Conservation (phyloP, 2,113 vertebrate species). For the Lamprologus speciosus region DNA sequence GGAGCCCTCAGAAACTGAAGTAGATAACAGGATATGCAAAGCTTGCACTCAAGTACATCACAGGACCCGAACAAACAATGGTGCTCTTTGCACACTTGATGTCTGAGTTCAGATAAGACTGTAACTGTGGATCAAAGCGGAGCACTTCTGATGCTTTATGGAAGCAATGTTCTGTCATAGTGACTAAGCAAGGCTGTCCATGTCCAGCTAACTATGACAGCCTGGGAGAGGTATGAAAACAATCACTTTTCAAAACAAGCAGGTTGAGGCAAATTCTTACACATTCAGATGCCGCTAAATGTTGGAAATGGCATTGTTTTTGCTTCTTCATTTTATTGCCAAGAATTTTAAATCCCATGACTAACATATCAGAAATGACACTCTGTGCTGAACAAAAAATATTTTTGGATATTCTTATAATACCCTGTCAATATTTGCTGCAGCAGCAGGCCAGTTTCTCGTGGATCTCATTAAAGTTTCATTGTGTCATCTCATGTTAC, state of each 20-base stretch:
- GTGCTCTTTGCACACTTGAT: not conserved
- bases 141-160: slow-evolving; percentile 25
- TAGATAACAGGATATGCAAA: slow-evolving; percentile 39
- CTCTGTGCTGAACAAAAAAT: not conserved
- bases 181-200: slow-evolving; percentile 39
- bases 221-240: not conserved
- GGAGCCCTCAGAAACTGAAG: slow-evolving; percentile 19
- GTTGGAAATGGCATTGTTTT: not conserved
- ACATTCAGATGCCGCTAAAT: slow-evolving; percentile 7
- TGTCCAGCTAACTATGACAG: slow-evolving; percentile 27
- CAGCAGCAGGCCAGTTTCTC: not conserved
- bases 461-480: slow-evolving; percentile 36
- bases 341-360: not conserved
- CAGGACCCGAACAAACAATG: slow-evolving; percentile 42
- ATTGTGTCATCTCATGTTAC: slow-evolving; percentile 12
- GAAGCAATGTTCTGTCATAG: slow-evolving; percentile 24
- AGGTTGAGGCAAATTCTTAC: not conserved
- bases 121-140: slow-evolving; percentile 15
- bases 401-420: slow-evolving; percentile 26
- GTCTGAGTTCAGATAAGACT: slow-evolving; percentile 26
- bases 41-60: slow-evolving; percentile 16
- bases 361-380: not conserved
- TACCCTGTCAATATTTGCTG: slow-evolving; percentile 23
- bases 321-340: not conserved
- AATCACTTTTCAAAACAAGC: not conserved